Percentiles rank a stretch among this genome's conserved stretches.
These are phyloP conservation scores for Hestina assimilis DNA, from an alignment of 1,140 invertebrate species.

Conservation along the genomic window DNA sequence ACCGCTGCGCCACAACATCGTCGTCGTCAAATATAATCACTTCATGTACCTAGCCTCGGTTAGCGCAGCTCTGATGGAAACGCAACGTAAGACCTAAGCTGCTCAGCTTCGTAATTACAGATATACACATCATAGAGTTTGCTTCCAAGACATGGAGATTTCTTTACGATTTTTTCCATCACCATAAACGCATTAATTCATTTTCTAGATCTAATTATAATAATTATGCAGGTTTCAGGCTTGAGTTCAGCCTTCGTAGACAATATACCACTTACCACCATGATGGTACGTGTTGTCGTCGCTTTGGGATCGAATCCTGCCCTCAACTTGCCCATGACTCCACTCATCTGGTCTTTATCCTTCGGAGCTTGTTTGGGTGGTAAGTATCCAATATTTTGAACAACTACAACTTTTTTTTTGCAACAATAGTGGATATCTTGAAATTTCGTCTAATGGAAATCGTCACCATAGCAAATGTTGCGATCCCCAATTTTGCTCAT, in stretches of 20 bases:
- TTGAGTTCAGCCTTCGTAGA: constrained; percentile 90
- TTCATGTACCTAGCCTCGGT: no score
- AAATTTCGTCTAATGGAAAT: neutral
- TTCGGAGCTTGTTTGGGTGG: constrained; percentile 91
- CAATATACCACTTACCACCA: constrained; percentile 91
- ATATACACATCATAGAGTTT: no score
- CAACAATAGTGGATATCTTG: neutral
- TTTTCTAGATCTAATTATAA: no score
- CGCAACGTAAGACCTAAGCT: no score
- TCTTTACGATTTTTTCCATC: no score
- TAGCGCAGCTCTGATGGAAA: no score
- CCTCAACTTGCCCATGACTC: constrained; percentile 83
- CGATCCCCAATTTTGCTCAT: neutral
- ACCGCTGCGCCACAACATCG: no score
- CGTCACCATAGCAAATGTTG: neutral
- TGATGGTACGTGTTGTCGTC: constrained; percentile 89
- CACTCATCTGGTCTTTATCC: constrained; percentile 87
- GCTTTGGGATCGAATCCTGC: constrained; percentile 80
- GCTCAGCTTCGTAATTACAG: no score
- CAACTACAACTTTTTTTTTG: neutral
- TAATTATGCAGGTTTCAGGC: constrained; percentile 81
- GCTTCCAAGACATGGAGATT: no score
- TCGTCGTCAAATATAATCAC: no score
- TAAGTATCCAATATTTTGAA: constrained; percentile 39
- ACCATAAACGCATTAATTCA: no score